Evolutionary conservation across 2,797 vertebrate genomes (phyloP), one percentile per base, ranked within the genome.

Genomic region (Pampus argenteus): DNA sequence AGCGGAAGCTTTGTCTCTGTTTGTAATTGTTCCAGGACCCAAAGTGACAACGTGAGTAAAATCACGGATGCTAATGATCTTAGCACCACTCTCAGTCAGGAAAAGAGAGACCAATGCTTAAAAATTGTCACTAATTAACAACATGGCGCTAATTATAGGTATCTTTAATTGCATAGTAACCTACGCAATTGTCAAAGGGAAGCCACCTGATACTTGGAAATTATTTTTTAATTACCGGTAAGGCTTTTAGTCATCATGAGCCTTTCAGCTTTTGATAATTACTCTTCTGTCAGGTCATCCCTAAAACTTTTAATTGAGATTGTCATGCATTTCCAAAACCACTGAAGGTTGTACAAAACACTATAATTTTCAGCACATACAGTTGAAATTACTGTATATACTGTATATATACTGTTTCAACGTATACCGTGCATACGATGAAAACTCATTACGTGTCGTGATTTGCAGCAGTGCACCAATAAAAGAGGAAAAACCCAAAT

Each of bases 171-270:
- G 90, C 92, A 89, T 58, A 77, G 88, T 90, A 94, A 89, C 87
- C 89, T 91, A 90, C 84, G 84, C 87, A 92, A 90, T 94, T 92
- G 89, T 94, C 94, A 91, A 84, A 94, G 91, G 86, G 86, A 94
- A 93, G 89, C 89, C 93, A 94, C 90, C 93, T 94, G 93, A 90
- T 93, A 89, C 88, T 90, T 88, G 84, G 88, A 90, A 92, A 92
- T 94, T 92, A 93, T 93, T 92, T 92, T 91, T 89, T 94, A 94
- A 95, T 95, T 94, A 94, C 89, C 51, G 52, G 73, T 78, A 88
- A 77, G 81, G 77, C 81, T 88, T 92, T 81, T 73, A 83, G 81
- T 88, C 85, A 86, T 81, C 88, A 62, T 54, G 38, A 81, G 81
- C 76, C 84, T 82, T 84, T 84, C 79, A 83, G 80, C 62, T 75